Conservation (phyloP, 2,797 vertebrate genomes). For the Sebastes minor region DNA sequence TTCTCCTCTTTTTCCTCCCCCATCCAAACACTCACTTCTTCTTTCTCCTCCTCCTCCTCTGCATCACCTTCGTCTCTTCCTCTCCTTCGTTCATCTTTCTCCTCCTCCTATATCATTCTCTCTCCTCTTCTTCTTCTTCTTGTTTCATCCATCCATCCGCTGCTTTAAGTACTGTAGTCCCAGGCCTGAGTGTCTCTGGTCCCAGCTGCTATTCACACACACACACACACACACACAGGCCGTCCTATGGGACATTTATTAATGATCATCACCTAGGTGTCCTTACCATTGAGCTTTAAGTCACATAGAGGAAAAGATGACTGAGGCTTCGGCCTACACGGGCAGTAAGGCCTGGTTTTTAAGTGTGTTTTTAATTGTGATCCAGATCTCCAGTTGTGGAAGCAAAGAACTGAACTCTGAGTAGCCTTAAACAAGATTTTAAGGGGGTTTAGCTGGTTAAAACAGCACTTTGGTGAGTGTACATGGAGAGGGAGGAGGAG, state of each 20-base stretch:
- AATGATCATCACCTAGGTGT: constrained; percentile 48
- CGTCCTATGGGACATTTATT: background rate
- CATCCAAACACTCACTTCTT: too few species aligned
- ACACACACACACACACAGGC: background rate
- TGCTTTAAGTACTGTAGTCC: constrained; percentile 11
- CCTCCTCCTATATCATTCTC: too few species aligned
- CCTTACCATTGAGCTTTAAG: constrained; percentile 46
- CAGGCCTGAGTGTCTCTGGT: background rate
- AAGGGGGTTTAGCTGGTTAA: constrained; percentile 12
- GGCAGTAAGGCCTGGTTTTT: background rate
- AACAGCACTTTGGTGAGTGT: constrained; percentile 1
- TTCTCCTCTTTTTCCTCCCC: too few species aligned
- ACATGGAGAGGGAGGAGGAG: background rate
- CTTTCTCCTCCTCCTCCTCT: too few species aligned
- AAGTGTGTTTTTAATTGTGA: background rate
- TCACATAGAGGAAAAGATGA: background rate
- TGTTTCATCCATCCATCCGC: constrained; percentile 1
- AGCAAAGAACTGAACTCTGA: background rate
- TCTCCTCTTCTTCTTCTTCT: background rate
- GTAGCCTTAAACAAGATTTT: constrained; percentile 24
- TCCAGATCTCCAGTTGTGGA: background rate
- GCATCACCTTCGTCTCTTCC: too few species aligned
- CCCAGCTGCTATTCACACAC: background rate
- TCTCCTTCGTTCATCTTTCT: too few species aligned
- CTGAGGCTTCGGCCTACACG: background rate